A percentile compares a stretch with the other conserved stretches of the same genome.
These are phyloP conservation scores for Paelopatides confundens DNA, from an alignment of 53 echinoderm and acorn worm genomes.

Conservation along the genomic window DNA sequence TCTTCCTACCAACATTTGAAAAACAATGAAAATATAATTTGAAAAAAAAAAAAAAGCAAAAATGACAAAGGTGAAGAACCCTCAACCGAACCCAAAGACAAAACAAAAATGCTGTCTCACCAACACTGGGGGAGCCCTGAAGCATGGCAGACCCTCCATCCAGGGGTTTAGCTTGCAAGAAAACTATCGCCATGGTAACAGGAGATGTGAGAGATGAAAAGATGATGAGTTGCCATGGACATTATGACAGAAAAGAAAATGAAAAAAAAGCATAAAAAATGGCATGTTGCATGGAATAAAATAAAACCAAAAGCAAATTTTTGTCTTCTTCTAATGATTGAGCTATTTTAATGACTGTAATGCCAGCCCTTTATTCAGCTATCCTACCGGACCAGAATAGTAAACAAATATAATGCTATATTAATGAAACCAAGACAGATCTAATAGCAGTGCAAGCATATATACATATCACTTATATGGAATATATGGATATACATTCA, in stretches of 20 bases:
- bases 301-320: not conserved
- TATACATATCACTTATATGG: too few species aligned
- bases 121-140: not conserved
- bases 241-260: not conserved
- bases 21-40: too few species aligned
- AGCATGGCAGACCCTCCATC: not conserved
- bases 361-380: too few species aligned
- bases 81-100: not conserved
- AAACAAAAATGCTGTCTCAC: not conserved
- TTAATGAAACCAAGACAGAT: too few species aligned
- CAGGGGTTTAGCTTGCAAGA: slow-evolving; percentile 27
- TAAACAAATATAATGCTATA: too few species aligned
- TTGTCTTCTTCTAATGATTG: not conserved
- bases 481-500: too few species aligned
- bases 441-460: too few species aligned
- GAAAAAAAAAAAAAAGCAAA: too few species aligned
- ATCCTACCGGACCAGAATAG: too few species aligned
- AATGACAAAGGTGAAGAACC: not conserved
- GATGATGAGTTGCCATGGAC: not conserved
- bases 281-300: not conserved
- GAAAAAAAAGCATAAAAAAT: not conserved
- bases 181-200: slow-evolving; percentile 26
- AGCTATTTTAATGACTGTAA: too few species aligned
- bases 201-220: slow-evolving; percentile 25
- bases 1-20: too few species aligned